Evolutionary conservation across 2,113 vertebrate species (phyloP).

Genomic region (Accipiter virgatus): DNA sequence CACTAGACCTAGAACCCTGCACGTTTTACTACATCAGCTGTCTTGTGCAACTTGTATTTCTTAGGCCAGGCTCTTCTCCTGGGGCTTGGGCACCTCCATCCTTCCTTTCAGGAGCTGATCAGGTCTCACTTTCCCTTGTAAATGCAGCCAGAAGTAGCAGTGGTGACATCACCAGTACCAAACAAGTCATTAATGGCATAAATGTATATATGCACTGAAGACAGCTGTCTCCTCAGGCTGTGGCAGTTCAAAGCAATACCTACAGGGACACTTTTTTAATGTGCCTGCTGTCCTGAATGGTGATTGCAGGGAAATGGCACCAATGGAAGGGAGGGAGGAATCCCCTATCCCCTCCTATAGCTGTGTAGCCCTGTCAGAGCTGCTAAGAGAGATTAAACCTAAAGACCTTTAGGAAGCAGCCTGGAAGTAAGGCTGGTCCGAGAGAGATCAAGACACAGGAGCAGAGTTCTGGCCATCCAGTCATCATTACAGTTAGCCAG

Average conservation of each 20-base stretch:
- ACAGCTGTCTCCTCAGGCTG: background rate
- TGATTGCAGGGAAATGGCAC: background rate
- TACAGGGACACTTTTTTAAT: background rate
- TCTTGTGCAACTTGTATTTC: background rate
- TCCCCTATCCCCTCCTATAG: background rate
- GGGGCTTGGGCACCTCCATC: background rate
- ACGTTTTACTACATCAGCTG: background rate
- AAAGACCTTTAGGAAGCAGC: background rate
- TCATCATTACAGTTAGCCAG: background rate
- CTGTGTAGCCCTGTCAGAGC: background rate
- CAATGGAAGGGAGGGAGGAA: background rate
- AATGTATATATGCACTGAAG: background rate
- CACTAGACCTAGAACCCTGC: background rate
- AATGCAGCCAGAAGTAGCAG: background rate
- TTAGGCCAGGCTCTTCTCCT: background rate
- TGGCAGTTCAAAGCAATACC: background rate
- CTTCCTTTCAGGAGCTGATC: background rate
- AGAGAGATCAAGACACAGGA: background rate
- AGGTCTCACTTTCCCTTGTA: background rate
- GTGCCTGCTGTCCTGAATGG: background rate
- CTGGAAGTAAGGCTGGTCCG: background rate
- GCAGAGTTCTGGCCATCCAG: background rate
- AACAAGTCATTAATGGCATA: background rate
- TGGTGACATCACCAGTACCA: background rate
- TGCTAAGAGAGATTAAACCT: background rate